Conservation (phyloP, 2,113 vertebrate genomes). For the Hepsetus odoe region DNA sequence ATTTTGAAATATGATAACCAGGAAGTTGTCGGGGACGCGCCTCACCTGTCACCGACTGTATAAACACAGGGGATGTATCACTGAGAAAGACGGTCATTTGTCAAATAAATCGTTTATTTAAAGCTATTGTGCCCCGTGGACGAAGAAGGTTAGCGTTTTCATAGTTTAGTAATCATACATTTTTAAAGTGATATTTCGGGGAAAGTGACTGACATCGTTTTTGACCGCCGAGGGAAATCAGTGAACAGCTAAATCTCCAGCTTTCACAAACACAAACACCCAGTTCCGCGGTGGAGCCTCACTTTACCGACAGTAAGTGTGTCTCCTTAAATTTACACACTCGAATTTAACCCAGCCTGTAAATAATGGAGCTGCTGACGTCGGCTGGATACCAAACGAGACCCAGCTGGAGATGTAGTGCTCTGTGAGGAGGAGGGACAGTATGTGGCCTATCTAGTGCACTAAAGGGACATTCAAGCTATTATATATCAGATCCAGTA, state of each 20-base stretch:
- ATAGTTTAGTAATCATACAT: neutral
- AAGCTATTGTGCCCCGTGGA: neutral
- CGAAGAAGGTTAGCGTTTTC: neutral
- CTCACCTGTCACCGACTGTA: neutral
- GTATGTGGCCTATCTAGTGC: neutral
- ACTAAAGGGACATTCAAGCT: no score
- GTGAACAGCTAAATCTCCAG: neutral
- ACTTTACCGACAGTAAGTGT: neutral
- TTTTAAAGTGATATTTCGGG: no score
- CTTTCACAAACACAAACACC: no score
- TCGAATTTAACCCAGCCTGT: neutral
- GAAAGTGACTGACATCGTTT: neutral
- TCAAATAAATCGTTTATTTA: neutral
- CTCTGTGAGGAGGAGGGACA: neutral
- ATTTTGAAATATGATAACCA: neutral
- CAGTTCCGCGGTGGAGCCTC: neutral
- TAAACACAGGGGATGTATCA: neutral
- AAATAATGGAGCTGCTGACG: neutral
- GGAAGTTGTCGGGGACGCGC: neutral
- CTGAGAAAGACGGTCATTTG: neutral
- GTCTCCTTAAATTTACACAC: neutral
- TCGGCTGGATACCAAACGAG: neutral
- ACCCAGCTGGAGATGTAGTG: neutral
- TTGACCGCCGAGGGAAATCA: neutral
- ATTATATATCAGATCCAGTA: no score